These are phyloP conservation scores for Anthrax anthrax DNA, from an alignment of 2,888 invertebrate genomes.

Conservation along the genomic window DNA sequence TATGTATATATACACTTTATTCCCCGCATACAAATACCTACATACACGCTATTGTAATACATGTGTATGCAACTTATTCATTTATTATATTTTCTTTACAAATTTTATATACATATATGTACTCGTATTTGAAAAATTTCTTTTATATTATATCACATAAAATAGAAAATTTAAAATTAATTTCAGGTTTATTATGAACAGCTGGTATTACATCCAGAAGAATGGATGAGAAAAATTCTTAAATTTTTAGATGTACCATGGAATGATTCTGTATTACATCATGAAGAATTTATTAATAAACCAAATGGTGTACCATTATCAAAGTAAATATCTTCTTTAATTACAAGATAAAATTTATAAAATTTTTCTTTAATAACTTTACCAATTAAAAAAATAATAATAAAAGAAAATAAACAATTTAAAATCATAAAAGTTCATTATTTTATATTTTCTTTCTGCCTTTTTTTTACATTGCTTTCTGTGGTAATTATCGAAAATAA, in stretches of 20 bases:
- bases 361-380: not conserved
- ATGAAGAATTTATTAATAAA: conserved; percentile 93
- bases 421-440: not conserved
- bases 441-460: not conserved
- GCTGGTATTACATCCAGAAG: conserved; percentile 83
- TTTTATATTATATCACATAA: conserved; percentile 1
- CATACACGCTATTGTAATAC: too few relatives aligned
- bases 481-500: not conserved
- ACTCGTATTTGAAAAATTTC: too few relatives aligned
- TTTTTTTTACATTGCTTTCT: not conserved
- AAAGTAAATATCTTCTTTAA: conserved; percentile 47
- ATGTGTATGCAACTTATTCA: too few relatives aligned
- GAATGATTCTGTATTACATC: conserved; percentile 92
- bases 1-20: too few relatives aligned
- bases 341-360: too few relatives aligned
- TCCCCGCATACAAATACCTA: too few relatives aligned
- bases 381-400: not conserved
- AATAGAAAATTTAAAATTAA: too few relatives aligned
- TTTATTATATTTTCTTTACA: too few relatives aligned
- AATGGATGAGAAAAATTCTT: conserved; percentile 77
- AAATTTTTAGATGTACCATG: conserved; percentile 83
- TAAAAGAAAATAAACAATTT: too few relatives aligned
- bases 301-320: conserved; percentile 88
- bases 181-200: conserved; percentile 87
- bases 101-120: too few relatives aligned